These are phyloP conservation scores for Propithecus deckenii DNA, from an alignment of 2,797 vertebrate genomes.

Conservation along the genomic window DNA sequence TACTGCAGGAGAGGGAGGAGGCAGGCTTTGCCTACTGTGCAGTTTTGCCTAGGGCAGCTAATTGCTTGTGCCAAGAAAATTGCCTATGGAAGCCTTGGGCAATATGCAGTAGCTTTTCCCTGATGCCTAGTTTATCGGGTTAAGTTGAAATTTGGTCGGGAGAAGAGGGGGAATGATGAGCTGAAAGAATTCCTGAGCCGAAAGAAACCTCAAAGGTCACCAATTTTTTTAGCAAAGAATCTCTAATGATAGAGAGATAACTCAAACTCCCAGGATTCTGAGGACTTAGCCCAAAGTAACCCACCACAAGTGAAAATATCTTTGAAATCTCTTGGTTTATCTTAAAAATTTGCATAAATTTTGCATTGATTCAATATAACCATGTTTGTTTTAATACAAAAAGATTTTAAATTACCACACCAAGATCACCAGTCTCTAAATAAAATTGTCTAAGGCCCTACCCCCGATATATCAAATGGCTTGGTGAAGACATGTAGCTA, in stretches of 20 bases:
- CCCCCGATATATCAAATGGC: neutral
- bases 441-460: neutral
- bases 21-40: constrained; percentile 67
- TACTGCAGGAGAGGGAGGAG: constrained; percentile 32
- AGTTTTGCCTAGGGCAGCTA: constrained; percentile 72
- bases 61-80: constrained; percentile 78
- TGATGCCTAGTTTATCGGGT: constrained; percentile 76
- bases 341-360: neutral
- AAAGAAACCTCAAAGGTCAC: constrained; percentile 66
- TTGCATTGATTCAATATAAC: neutral
- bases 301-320: neutral
- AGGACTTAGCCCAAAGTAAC: neutral
- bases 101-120: constrained; percentile 74
- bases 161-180: constrained; percentile 45
- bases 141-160: constrained; percentile 72
- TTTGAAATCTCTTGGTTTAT: constrained; percentile 5
- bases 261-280: neutral
- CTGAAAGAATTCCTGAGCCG: constrained; percentile 54
- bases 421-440: neutral
- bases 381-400: constrained; percentile 3
- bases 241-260: constrained; percentile 25
- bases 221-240: constrained; percentile 39
- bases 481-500: neutral
- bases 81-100: constrained; percentile 76
- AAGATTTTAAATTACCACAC: neutral